Evolutionary conservation across 2,113 vertebrate species (phyloP).

Genomic region (Pimephales promelas): DNA sequence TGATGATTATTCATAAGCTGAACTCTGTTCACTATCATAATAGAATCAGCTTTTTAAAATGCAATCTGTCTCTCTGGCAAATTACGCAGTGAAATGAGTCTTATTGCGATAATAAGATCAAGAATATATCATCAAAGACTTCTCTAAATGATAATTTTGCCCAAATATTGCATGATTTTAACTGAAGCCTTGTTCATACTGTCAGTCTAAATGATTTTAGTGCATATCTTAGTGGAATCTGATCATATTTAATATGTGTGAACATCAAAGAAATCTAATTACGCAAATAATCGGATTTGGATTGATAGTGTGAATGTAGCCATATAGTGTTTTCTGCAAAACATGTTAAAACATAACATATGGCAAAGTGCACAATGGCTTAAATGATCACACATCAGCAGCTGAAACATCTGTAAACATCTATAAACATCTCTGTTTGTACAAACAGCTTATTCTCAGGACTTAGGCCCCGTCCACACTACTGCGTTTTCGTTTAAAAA

Average conservation of each 20-base stretch:
- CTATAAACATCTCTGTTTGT: background rate
- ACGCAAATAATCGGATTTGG: too few relatives aligned
- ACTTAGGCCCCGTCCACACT: too few relatives aligned
- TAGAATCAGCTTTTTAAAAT: slow-evolving; percentile 10
- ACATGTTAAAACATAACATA: slow-evolving; percentile 14
- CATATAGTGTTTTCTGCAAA: background rate
- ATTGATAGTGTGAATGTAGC: too few relatives aligned
- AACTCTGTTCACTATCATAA: background rate
- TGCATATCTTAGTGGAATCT: too few relatives aligned
- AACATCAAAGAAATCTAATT: too few relatives aligned
- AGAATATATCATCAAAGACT: slow-evolving; percentile 2
- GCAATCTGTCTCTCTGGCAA: background rate
- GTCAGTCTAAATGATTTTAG: too few relatives aligned
- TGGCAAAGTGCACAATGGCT: background rate
- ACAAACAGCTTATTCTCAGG: background rate
- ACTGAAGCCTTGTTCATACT: too few relatives aligned
- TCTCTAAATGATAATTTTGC: background rate
- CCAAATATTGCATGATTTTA: background rate
- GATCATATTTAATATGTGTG: too few relatives aligned
- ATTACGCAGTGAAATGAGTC: background rate
- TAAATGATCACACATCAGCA: slow-evolving; percentile 1
- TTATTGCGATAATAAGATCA: background rate
- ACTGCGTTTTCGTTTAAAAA: too few relatives aligned
- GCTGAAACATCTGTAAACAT: background rate
- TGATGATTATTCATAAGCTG: background rate